These are phyloP conservation scores for Pardalotus punctatus DNA, from an alignment of 2,113 vertebrate species.

Conservation along the genomic window DNA sequence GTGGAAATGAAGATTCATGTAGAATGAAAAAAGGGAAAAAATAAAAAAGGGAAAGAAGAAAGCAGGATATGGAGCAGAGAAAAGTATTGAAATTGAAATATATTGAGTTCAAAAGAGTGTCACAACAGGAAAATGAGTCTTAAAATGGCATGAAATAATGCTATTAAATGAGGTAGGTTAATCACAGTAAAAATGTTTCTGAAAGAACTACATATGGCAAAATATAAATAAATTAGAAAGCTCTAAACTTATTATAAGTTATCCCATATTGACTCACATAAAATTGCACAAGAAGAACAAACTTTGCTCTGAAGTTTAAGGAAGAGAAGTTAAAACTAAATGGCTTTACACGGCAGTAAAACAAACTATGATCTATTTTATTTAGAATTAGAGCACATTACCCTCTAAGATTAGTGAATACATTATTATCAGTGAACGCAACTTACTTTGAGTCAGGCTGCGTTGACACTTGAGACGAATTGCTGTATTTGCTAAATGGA, in stretches of 20 bases:
- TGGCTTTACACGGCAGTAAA: neutral
- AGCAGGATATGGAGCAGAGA: neutral
- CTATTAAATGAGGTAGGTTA: neutral
- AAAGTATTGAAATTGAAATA: neutral
- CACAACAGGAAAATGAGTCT: neutral
- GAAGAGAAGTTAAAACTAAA: neutral
- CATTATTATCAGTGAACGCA: neutral
- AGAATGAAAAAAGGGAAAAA: neutral
- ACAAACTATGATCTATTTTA: neutral
- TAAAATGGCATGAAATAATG: neutral
- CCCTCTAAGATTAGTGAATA: neutral
- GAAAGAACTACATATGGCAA: neutral
- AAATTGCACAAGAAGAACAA: neutral
- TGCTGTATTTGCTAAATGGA: accelerated
- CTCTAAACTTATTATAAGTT: neutral
- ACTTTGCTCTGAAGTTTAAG: neutral
- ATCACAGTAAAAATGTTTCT: neutral
- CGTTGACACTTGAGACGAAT: neutral
- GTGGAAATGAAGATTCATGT: neutral
- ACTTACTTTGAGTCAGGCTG: neutral
- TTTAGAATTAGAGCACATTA: neutral
- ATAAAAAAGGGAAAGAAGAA: neutral
- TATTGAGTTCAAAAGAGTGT: neutral
- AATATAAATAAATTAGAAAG: neutral
- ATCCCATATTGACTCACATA: neutral